Evolutionary conservation across 2,113 vertebrate species (phyloP), one percentile per base, ranked within the genome.

Genomic region (Erythrocercus mccallii): DNA sequence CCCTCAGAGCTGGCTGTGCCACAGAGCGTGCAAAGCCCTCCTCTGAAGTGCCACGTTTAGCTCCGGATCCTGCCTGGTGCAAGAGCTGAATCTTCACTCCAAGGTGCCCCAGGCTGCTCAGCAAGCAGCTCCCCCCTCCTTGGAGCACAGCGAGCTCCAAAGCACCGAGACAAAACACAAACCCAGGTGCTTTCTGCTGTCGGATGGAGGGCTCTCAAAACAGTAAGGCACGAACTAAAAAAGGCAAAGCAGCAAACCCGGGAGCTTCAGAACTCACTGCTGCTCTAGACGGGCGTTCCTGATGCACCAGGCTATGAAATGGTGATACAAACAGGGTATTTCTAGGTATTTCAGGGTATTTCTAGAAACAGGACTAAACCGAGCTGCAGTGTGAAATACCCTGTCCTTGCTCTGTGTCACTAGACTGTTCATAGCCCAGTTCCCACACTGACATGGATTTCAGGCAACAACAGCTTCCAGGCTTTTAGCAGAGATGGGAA

Each of bases 191-290:
- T 16, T 35, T 31, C 72, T 76, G 60, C 62, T 5, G 0, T 15
- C 2, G 3, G 12, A 61, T 1, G 2, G 27, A 65, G n/a, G 33
- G 5, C 10, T 47, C 68, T 68, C 69, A 24, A 12, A 87, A 51
- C 0, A 61, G 15, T 4, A 47, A 44, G 27, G 27, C 30, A 50
- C 0, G 0, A 33, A 83, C 20, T 21, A 0, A 42, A 62, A 79
- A 47, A 42, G 9, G 11, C 28, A 38, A 33, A 8, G 15, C 50
- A 58, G 48, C 7, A 71, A 81, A 62, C 2, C 30, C 16, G 5
- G 18, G 24, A 77, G 35, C 33, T 69, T 6, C n/a, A 71, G 37
- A 58, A 70, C 27, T 54, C 45, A 4, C 40, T 51, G 65, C 24
- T 76, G 69, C 44, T 69, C 50, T 20, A 37, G 23, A 64, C 72